Base-by-base conservation (phyloP, 2,797 vertebrate genomes). In the Knipowitschia caucasica region DNA sequence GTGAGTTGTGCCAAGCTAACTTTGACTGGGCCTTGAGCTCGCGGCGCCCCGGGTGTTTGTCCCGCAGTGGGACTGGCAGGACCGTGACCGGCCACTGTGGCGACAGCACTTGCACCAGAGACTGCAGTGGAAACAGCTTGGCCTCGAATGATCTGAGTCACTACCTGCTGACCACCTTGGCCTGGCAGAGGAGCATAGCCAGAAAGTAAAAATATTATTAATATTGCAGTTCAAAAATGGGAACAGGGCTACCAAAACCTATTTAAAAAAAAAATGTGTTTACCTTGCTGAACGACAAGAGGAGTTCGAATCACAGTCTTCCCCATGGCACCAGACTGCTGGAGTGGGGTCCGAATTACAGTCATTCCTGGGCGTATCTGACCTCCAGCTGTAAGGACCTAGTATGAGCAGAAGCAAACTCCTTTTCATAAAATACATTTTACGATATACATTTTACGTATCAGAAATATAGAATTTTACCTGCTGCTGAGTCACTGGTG, bases 211-310 rank as follows among this genome's bases (percentile, higher is more conserved):
- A 24, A 11, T 7, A 24, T 42, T 3, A 23, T 3, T 23, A 12
- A 11, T 21, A 42, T 5, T 42, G 21, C 5, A 5, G 14, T 5
- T 7, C n/a, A n/a, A 24, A 39, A 1, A 9, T 11, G 17, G n/a
- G 33, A 5, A 35, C 3, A 35, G n/a, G 14, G 14, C 30, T 33
- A 33, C 12, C 5, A 15, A 15, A 7, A 38, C 8, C 20, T 10
- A 45, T 53, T 5, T 29, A 42, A 62, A 49, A 67, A 20, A 4
- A 33, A n/a, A n/a, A 67, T 64, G 26, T 33, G 4, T 21, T 80
- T 91, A 94, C 96, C 95, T 93, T 95, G 95, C 34, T 98, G 96
- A 60, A 99, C 92, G 80, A 98, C 83, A 15, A 99, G 89, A 7
- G 96, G 96, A 1, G 96, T 92, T 36, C 94, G 88, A 30, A 98